Evolutionary conservation across 2,797 vertebrate species (phyloP), one percentile per base, ranked within the genome.

Genomic region (Acanthurus lineatus): DNA sequence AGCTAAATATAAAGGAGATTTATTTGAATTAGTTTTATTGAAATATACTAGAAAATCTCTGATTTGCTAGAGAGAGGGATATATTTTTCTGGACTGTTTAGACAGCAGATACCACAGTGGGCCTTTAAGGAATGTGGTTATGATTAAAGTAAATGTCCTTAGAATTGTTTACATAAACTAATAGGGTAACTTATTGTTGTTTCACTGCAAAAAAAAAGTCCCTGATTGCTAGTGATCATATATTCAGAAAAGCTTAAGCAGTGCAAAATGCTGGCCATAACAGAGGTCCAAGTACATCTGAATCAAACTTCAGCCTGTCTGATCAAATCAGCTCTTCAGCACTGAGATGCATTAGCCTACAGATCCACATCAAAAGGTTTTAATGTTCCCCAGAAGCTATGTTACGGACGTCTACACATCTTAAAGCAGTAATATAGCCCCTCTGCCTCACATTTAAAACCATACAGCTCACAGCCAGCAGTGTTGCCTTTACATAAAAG

Each of bases 361-460:
- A 86, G 69, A 85, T 88, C 84, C 77, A 88, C 88, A 82, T 93
- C 85, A 93, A 93, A 93, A 72, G 83, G 62, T 70, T 81, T 80
- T 87, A 88, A 92, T 82, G 82, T 80, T 69, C 75, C 87, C 88
- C 86, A 92, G 86, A 88, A 91, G 88, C 78, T 53, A 82, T 64
- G 49, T 77, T 38, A 14, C 84, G 73, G 83, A 88, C 14, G 52
- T 86, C 84, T 67, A 70, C 68, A 61, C 82, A 81, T 87, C 80
- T 85, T 83, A 83, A 86, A 88, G 75, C 82, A 76, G 60, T 65
- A 52, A 80, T 44, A 83, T 17, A 48, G 63, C 40, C 28, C 60
- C 65, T 76, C 77, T 52, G 68, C 56, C 45, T 85, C 69, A 70
- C 52, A 80, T 35, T 7, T 35, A 35, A 35, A 35, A 35, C 32